Base-by-base conservation (phyloP, 2,888 invertebrate species). In the Drosophila infuscata region DNA sequence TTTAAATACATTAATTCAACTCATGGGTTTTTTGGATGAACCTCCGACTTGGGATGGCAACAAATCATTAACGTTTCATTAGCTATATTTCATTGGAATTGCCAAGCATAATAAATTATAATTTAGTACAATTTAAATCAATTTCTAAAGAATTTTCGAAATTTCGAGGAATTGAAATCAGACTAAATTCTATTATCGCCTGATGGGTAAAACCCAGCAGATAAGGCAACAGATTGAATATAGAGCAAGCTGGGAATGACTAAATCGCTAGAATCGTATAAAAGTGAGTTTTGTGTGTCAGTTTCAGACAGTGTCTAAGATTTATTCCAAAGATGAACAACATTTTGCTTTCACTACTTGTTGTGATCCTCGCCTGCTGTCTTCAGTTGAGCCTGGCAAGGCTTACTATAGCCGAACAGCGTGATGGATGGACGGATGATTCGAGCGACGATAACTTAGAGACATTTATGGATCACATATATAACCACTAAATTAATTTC, bases 361-460 rank as follows among this genome's bases (percentile, higher is more conserved):
- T 63, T 7, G 59, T 25, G 5, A 32, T 56, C 30, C 1, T 75
- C 20, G 58, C 53, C 38, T 54, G 70, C 36, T 60, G 64, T 30
- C 2, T 60, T 1, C 8, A 32, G 4, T 20, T 32, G 30, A 41
- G 38, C 1, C 56, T 46, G 9, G n/a, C 65, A 4, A 8, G 20
- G n/a, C n/a, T n/a, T n/a, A n/a, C n/a, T n/a, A n/a, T n/a, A n/a
- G n/a, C n/a, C n/a, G n/a, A n/a, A n/a, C n/a, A n/a, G n/a, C n/a
- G n/a, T 25, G 20, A 25, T 25, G 20, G 20, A 25, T 25, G 20
- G 20, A 25, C 20, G 20, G 0, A 25, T 25, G 20, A 25, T 25
- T 1, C 20, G 20, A 25, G 20, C 20, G 20, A 25, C 20, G 20
- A 25, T n/a, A n/a, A n/a, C n/a, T n/a, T n/a, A n/a, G n/a, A n/a